Conservation (phyloP, 2,888 invertebrate genomes). For the Iselma pallidipennis region DNA sequence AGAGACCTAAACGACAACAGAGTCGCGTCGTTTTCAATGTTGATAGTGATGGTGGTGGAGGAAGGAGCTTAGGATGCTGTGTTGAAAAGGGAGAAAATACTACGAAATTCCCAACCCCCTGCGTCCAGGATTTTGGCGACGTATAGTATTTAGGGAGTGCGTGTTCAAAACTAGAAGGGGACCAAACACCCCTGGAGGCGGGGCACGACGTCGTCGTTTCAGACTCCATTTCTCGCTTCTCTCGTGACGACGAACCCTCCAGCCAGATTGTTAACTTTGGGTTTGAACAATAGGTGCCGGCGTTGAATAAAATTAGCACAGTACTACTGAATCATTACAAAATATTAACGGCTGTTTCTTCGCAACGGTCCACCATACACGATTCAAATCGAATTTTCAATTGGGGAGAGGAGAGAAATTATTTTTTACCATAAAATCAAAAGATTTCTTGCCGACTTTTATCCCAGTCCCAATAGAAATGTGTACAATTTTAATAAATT, state of each 20-base stretch:
- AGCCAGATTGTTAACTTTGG: not conserved
- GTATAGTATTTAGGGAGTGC: constrained; percentile 17
- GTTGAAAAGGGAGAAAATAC: not conserved
- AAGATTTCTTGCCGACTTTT: too few relatives aligned
- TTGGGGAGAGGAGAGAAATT: too few relatives aligned
- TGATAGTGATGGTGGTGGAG: not conserved
- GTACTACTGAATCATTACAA: not conserved
- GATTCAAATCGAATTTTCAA: not conserved
- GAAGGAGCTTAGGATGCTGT: not conserved
- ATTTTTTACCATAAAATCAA: too few relatives aligned
- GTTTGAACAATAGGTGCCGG: not conserved
- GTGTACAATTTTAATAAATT: too few relatives aligned
- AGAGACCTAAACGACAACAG: not conserved
- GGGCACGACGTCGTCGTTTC: constrained; percentile 13
- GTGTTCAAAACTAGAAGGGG: constrained; percentile 10
- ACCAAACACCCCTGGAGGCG: constrained; percentile 9
- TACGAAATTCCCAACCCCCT: not conserved
- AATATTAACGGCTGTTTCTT: not conserved
- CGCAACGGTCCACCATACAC: not conserved
- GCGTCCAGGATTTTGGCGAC: constrained; percentile 4
- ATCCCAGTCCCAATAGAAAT: too few relatives aligned
- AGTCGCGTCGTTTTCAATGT: not conserved
- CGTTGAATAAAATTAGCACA: constrained; percentile 4
- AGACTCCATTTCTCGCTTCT: not conserved
- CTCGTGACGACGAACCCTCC: not conserved